Evolutionary conservation across 2,113 vertebrate species (phyloP).

Genomic region (Micronisus gabar): DNA sequence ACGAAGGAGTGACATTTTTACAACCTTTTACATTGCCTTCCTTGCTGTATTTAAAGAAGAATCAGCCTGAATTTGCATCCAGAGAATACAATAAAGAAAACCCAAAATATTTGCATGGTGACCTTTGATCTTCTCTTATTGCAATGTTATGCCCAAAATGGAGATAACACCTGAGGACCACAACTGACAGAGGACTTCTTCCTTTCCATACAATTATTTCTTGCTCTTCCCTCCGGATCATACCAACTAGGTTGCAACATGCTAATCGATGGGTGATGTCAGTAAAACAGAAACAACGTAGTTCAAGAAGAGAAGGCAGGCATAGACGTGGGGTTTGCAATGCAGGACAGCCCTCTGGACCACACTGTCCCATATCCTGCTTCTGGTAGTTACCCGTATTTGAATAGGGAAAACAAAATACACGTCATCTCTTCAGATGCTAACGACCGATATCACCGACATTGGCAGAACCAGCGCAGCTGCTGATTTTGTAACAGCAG

Average conservation of each 20-base stretch:
- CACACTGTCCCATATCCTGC: not conserved
- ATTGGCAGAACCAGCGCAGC: not conserved
- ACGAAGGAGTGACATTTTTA: not conserved
- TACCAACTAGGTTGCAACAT: not conserved
- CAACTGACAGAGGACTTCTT: not conserved
- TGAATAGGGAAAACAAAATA: not conserved
- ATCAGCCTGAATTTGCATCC: not conserved
- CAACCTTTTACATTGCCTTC: not conserved
- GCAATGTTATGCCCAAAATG: not conserved
- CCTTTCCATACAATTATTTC: not conserved
- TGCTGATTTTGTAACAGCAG: not conserved
- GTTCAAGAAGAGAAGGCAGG: not conserved
- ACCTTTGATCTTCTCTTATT: not conserved
- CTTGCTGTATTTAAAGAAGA: not conserved
- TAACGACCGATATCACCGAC: accelerated
- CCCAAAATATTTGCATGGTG: not conserved
- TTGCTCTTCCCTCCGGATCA: not conserved
- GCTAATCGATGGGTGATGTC: not conserved
- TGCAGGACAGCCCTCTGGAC: not conserved
- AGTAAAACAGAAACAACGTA: not conserved
- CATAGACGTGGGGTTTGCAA: not conserved
- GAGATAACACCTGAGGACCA: not conserved
- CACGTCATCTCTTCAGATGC: not conserved
- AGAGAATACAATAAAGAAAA: not conserved
- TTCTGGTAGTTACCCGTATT: not conserved